phyloP scores from a whole-genome alignment of 1,140 invertebrate species.

The Drosophila yakuba region DNA sequence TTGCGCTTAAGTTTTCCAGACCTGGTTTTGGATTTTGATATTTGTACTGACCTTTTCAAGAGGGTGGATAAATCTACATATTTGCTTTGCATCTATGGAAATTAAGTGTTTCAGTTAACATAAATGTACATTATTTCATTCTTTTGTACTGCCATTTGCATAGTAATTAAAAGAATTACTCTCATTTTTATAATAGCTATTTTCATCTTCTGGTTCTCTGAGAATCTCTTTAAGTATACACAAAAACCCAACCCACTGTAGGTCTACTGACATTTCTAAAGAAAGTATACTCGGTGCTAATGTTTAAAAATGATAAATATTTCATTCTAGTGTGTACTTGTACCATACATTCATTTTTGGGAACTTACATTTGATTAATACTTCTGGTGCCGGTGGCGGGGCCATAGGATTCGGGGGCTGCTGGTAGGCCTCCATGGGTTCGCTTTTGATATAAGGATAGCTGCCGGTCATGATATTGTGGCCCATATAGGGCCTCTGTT shows the following conservation, averaged over 20 bases:
- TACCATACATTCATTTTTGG: too few relatives aligned
- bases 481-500: constrained; percentile 64
- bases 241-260: background rate
- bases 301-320: background rate
- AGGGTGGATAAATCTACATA: background rate
- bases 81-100: too few relatives aligned
- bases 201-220: background rate
- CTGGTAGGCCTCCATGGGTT: constrained; percentile 54
- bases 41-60: too few relatives aligned
- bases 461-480: constrained; percentile 56
- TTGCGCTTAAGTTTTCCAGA: constrained; percentile 11
- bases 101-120: too few relatives aligned
- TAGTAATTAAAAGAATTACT: background rate
- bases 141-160: background rate
- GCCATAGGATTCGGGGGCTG: constrained; percentile 60
- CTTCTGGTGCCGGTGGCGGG: constrained; percentile 68
- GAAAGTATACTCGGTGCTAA: background rate
- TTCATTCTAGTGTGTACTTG: too few relatives aligned
- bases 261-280: background rate
- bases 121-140: too few relatives aligned
- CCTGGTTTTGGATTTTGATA: background rate
- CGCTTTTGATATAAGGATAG: constrained; percentile 75
- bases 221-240: background rate
- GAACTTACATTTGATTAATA: constrained; percentile 73
- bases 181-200: background rate